phyloP scores from a whole-genome alignment of 2,113 vertebrate genomes.

The Nansenia antarctica region DNA sequence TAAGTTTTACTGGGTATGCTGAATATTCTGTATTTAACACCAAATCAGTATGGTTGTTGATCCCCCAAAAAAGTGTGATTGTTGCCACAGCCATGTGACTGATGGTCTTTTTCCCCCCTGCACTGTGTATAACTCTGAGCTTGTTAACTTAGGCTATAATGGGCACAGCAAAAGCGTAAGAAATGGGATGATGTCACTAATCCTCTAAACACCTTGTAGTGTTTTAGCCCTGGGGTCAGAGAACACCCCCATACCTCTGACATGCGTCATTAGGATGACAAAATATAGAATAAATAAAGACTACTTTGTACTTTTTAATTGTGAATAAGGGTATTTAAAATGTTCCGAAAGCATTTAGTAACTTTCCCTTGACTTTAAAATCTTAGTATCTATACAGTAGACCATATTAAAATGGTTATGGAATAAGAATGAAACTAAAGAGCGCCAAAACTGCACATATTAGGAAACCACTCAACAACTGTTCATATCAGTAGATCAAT shows the following conservation, averaged over 20 bases:
- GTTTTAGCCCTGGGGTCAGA: slow-evolving; percentile 40
- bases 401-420: neutral
- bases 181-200: neutral
- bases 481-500: neutral
- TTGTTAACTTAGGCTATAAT: slow-evolving; percentile 41
- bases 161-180: neutral
- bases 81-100: neutral
- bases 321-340: neutral
- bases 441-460: too few relatives aligned
- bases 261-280: neutral
- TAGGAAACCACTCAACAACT: neutral
- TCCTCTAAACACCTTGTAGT: slow-evolving; percentile 28
- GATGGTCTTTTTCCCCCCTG: neutral
- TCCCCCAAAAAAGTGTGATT: neutral
- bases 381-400: neutral
- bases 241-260: neutral
- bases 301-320: neutral
- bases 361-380: too few relatives aligned
- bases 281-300: neutral
- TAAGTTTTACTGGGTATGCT: neutral
- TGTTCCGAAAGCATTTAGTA: neutral
- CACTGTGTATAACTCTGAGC: slow-evolving; percentile 17
- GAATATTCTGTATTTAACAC: neutral
- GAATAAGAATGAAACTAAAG: neutral
- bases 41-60: too few relatives aligned